phyloP scores from a whole-genome alignment of 1,140 invertebrate genomes.

The Micrasema minimum region DNA sequence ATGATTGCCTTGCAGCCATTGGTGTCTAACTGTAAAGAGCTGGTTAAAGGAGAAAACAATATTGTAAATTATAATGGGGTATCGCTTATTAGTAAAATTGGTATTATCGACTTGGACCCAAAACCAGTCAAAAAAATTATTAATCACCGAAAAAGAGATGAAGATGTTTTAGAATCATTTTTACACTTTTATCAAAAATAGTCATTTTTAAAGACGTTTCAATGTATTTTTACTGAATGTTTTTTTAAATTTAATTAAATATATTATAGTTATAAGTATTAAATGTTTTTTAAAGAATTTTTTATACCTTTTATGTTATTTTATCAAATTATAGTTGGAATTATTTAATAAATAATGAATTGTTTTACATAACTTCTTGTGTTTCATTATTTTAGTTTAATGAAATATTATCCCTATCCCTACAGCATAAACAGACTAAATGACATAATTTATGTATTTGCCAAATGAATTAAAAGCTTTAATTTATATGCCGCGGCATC shows the following conservation, averaged over 20 bases:
- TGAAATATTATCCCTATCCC: slow-evolving; percentile 3
- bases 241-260: too few species aligned
- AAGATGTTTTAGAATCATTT: slow-evolving; percentile 37
- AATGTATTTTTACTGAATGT: too few species aligned
- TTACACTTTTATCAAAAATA: too few species aligned
- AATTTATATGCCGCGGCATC: too few species aligned
- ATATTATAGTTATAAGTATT: too few species aligned
- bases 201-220: too few species aligned
- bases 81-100: slow-evolving; percentile 57
- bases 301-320: slow-evolving; percentile 5
- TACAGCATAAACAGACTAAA: too few species aligned
- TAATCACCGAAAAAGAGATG: slow-evolving; percentile 43
- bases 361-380: slow-evolving; percentile 20
- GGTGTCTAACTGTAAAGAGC: slow-evolving; percentile 48
- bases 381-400: slow-evolving; percentile 13
- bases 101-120: slow-evolving; percentile 63
- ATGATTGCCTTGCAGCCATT: slow-evolving; percentile 62
- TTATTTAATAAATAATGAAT: slow-evolving; percentile 35
- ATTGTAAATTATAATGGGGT: slow-evolving; percentile 45
- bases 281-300: too few species aligned
- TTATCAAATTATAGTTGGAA: slow-evolving; percentile 14
- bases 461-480: too few species aligned
- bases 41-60: slow-evolving; percentile 42
- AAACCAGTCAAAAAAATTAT: slow-evolving; percentile 55
- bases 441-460: too few species aligned